A percentile compares a stretch with the other conserved stretches of the same genome.
Evolutionary conservation across 2,888 invertebrate genomes (phyloP).

Genomic region (Platynereis dumerilii): DNA sequence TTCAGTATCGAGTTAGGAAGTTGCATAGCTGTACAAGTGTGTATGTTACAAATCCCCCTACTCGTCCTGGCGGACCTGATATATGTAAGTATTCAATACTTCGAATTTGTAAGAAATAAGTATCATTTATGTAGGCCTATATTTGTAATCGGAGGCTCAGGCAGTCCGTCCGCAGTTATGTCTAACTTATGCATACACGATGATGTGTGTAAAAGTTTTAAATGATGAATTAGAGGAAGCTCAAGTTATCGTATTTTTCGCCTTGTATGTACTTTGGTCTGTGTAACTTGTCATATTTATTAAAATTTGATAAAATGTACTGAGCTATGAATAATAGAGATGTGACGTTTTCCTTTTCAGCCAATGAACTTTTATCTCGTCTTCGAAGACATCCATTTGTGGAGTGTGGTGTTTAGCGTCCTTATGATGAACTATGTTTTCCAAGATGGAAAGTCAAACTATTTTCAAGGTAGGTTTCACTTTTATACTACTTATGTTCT

Average conservation of each 20-base stretch:
- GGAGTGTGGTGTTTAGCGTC: conserved; percentile 55
- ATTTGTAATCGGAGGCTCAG: too few relatives aligned
- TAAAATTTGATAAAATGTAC: too few relatives aligned
- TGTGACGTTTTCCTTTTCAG: conserved; percentile 43
- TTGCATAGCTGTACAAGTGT: conserved; percentile 57
- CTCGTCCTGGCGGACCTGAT: conserved; percentile 51
- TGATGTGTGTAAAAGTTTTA: too few relatives aligned
- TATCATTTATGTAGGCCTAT: too few relatives aligned
- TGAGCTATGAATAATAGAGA: too few relatives aligned
- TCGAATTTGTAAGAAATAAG: not conserved
- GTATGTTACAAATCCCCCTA: conserved; percentile 55
- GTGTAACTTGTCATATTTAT: too few relatives aligned
- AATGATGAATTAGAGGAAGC: too few relatives aligned
- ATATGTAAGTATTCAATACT: conserved; percentile 46
- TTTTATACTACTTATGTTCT: not conserved
- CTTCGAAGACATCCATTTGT: conserved; percentile 57
- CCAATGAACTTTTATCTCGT: conserved; percentile 49
- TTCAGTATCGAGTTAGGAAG: conserved; percentile 58
- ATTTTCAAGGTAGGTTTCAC: conserved; percentile 54
- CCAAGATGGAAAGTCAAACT: conserved; percentile 60
- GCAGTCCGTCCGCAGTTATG: too few relatives aligned
- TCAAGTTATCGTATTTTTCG: too few relatives aligned
- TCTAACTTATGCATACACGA: too few relatives aligned
- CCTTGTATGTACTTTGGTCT: too few relatives aligned
- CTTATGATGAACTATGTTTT: conserved; percentile 58